Evolutionary conservation across 2,113 vertebrate genomes (phyloP).

Genomic region (Hyperoodon ampullatus): DNA sequence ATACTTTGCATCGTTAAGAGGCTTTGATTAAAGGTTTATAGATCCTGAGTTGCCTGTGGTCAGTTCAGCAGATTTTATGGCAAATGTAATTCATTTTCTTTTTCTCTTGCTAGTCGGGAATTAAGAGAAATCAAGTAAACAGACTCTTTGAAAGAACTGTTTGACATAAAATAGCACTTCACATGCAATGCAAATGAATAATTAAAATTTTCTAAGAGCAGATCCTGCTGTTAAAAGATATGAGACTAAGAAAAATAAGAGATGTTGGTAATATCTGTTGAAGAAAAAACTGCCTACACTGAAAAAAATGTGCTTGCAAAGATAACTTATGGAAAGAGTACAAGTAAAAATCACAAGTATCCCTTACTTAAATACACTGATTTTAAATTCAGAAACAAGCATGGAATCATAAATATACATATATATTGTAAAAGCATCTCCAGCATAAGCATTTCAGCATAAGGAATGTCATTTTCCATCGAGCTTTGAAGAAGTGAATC

Average conservation of each 20-base stretch:
- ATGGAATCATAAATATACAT: slow-evolving; percentile 3
- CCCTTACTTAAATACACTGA: slow-evolving; percentile 44
- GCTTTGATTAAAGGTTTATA: not conserved
- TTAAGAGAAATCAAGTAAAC: slow-evolving; percentile 33
- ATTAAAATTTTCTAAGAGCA: slow-evolving; percentile 43
- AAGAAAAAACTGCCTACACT: not conserved
- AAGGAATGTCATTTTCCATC: slow-evolving; percentile 21
- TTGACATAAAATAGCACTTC: slow-evolving; percentile 16
- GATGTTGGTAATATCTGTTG: slow-evolving; percentile 3
- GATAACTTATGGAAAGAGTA: slow-evolving; percentile 4
- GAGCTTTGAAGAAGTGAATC: not conserved
- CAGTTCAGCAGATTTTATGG: slow-evolving; percentile 42
- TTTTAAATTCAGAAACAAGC: slow-evolving; percentile 53
- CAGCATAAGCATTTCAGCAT: not conserved
- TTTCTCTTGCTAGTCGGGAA: slow-evolving; percentile 26
- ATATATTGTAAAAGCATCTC: not conserved
- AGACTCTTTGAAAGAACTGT: slow-evolving; percentile 26
- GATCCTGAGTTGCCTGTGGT: not conserved
- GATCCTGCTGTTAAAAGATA: slow-evolving; percentile 38
- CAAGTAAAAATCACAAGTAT: slow-evolving; percentile 45
- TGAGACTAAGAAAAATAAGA: slow-evolving; percentile 39
- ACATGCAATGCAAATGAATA: slow-evolving; percentile 61
- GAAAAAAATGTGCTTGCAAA: slow-evolving; percentile 30
- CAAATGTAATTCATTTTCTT: slow-evolving; percentile 50
- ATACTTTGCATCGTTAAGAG: not conserved